Evolutionary conservation across 2,113 vertebrate species (phyloP).

Genomic region (Alces alces): DNA sequence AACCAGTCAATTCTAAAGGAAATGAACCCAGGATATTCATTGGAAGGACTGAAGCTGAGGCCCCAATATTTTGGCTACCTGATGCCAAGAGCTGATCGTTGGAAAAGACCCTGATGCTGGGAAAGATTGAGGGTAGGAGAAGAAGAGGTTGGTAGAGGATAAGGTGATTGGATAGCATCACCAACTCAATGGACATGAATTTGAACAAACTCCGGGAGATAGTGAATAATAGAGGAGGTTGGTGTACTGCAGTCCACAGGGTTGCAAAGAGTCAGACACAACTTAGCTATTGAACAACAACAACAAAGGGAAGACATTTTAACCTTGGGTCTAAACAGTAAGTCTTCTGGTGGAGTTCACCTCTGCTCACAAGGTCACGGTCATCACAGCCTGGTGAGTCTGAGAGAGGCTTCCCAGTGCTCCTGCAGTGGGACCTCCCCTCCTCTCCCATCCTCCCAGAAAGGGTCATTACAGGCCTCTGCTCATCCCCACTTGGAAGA

Average conservation of each 20-base stretch:
- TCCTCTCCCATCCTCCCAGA: neutral
- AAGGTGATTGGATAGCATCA: neutral
- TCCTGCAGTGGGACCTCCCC: neutral
- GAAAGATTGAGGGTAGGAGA: neutral
- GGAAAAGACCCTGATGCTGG: neutral
- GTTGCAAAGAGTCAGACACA: neutral
- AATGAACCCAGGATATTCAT: neutral
- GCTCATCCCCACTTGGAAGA: neutral
- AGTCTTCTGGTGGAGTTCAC: neutral
- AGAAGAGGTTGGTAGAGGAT: neutral
- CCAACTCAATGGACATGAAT: neutral
- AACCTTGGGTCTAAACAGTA: neutral
- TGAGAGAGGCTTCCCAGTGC: neutral
- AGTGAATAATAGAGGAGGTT: neutral
- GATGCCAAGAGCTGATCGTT: neutral
- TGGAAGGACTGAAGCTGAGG: neutral
- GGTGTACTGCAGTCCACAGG: neutral
- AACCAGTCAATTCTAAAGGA: neutral
- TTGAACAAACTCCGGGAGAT: neutral
- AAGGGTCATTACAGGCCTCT: rapidly evolving
- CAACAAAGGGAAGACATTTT: neutral
- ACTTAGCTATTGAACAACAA: neutral
- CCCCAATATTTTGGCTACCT: neutral
- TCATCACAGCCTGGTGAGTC: neutral
- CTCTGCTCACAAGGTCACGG: neutral